Evolutionary conservation across 2,888 invertebrate species (phyloP).

Genomic region (Agonopterix alstromeriana): DNA sequence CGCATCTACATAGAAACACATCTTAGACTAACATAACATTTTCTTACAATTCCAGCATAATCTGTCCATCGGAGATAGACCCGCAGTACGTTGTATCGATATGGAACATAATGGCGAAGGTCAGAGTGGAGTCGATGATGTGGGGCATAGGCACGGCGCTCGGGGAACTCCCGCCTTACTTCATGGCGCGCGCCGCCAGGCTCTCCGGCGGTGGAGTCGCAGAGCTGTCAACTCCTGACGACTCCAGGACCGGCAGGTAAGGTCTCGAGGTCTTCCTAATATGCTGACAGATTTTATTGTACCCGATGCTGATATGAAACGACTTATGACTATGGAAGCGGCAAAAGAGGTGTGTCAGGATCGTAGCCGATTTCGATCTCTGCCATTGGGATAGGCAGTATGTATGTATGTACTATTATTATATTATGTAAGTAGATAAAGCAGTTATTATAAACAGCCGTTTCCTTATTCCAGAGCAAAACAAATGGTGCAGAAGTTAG

Average conservation of each 20-base stretch:
- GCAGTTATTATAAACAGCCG: too few relatives aligned
- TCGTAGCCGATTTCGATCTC: too few relatives aligned
- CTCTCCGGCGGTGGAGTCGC: conserved; percentile 71
- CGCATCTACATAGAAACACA: too few relatives aligned
- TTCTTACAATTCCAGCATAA: conserved; percentile 80
- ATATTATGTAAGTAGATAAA: too few relatives aligned
- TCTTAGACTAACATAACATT: too few relatives aligned
- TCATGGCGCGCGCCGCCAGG: conserved; percentile 98
- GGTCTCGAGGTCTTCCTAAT: too few relatives aligned
- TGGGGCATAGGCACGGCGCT: conserved; percentile 99
- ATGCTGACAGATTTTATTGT: too few relatives aligned
- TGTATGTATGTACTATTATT: too few relatives aligned
- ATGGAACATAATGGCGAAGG: conserved; percentile 95
- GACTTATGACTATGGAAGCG: too few relatives aligned
- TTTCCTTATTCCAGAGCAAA: conserved; percentile 79
- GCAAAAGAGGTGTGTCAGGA: too few relatives aligned
- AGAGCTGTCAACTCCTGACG: conserved; percentile 40
- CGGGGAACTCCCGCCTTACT: conserved; percentile 99
- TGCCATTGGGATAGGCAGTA: too few relatives aligned
- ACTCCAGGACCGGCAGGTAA: conserved; percentile 28
- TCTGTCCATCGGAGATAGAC: conserved; percentile 88
- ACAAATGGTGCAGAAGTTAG: conserved; percentile 90
- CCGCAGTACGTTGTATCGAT: conserved; percentile 83
- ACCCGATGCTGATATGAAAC: too few relatives aligned
- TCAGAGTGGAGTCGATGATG: conserved; percentile 96